Base-by-base conservation (phyloP, 2,888 invertebrate genomes). In the Polydrusus pterygomalis region DNA sequence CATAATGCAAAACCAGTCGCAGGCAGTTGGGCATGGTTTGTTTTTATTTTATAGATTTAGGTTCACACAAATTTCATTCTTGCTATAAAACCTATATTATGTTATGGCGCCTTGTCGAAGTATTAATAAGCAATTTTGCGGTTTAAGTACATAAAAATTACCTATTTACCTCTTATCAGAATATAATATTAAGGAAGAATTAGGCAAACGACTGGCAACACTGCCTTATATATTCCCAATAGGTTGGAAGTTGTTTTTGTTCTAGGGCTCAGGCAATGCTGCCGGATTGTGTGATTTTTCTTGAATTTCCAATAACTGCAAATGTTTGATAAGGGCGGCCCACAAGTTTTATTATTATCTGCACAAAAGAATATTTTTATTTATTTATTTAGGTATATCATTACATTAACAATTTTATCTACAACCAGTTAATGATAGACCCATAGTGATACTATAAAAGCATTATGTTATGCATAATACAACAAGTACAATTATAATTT, bases 1-100 rank as follows among this genome's bases (percentile, higher is more conserved):
- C 58, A 17, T 60, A 17, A 38, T 60, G 58, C 58, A 60, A 38
- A 60, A 60, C 58, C 58, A 60, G 58, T 60, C 58, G 38, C 38
- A 60, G 17, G 58, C 58, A 60, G 58, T 60, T 60, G 58, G 38
- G 6, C 18, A 15, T 60, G 58, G n/a, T 38, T 58, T 38, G 25
- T 58, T 58, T 25, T 58, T 17, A 38, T 38, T 38, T 58, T 58
- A 34, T 2, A 58, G 38, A 56, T 34, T 54, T 56, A 15, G 34
- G 34, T 34, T 34, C 58, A 60, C 7, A n/a, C 43, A 43, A 51
- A 18, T 30, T 54, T 30, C 7, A 54, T 54, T 0, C 13, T 13
- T 54, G 13, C 25, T 30, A 30, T 51, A 18, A 20, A 20, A 51
- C 10, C 13, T 30, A 13, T 54, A 51, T 49, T 18, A 18, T 49